Evolutionary conservation across 1,140 invertebrate species (phyloP).

Genomic region (Agrypnia vestita): DNA sequence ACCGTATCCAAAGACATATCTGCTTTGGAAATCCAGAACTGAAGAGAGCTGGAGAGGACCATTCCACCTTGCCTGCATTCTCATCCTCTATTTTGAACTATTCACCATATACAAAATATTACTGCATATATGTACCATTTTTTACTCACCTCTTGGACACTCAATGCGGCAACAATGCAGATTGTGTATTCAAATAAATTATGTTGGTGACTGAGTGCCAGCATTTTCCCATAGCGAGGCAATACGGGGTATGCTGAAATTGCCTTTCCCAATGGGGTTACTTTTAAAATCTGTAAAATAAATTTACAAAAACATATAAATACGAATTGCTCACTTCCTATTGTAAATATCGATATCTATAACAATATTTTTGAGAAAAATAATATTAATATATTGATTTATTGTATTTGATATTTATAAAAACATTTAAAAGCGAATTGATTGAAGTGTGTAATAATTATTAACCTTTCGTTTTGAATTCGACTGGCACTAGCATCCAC

Average conservation of each 20-base stretch:
- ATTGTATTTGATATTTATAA: no score
- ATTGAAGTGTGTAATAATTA: no score
- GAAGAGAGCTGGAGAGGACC: no score
- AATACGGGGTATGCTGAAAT: constrained; percentile 94
- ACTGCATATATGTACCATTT: background rate
- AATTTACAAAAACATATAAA: background rate
- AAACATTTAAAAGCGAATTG: no score
- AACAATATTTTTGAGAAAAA: background rate
- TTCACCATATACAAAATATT: background rate
- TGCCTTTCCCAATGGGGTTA: constrained; percentile 88
- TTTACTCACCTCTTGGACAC: constrained; percentile 84
- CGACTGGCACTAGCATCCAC: no score
- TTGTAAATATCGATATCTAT: background rate
- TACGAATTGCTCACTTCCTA: no score
- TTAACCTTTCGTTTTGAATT: no score
- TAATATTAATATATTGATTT: no score
- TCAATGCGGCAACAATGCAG: constrained; percentile 91
- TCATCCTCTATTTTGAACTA: no score
- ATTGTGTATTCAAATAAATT: constrained; percentile 90
- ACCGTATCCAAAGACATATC: no score
- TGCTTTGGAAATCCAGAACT: no score
- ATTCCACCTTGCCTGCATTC: no score
- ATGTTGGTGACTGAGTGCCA: constrained; percentile 91
- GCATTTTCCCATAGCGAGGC: constrained; percentile 95
- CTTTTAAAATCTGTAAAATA: constrained; percentile 70